phyloP scores from a whole-genome alignment of 2,888 invertebrate genomes.

The Kryphioiulus occultus region DNA sequence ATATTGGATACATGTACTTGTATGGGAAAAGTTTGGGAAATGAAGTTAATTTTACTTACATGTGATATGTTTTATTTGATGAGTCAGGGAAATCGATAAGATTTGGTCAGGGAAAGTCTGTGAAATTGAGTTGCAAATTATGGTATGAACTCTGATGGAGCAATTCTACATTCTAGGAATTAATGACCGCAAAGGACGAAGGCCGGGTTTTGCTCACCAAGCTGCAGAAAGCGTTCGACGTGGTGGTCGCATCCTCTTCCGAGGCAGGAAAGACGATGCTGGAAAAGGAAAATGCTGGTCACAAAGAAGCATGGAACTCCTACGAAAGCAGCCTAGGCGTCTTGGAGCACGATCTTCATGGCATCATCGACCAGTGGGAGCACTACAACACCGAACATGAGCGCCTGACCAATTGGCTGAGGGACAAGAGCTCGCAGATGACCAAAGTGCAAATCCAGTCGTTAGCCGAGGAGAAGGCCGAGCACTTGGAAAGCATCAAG shows the following conservation, averaged over 20 bases:
- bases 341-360: constrained; percentile 76
- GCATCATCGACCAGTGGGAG: constrained; percentile 81
- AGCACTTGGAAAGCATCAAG: constrained; percentile 75
- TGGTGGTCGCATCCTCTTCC: constrained; percentile 73
- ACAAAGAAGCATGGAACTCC: constrained; percentile 73
- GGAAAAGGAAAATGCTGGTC: constrained; percentile 66
- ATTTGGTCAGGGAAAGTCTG: too few species aligned
- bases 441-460: constrained; percentile 85
- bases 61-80: too few species aligned
- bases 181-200: constrained; percentile 60
- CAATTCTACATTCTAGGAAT: constrained; percentile 9
- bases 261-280: constrained; percentile 77
- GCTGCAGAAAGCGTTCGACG: constrained; percentile 70
- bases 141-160: too few species aligned
- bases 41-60: too few species aligned
- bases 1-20: too few species aligned
- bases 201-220: constrained; percentile 69
- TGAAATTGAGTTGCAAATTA: too few species aligned
- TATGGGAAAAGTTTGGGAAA: too few species aligned
- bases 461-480: constrained; percentile 80
- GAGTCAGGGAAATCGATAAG: too few species aligned
- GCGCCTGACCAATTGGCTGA: constrained; percentile 84
- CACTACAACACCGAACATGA: constrained; percentile 85
- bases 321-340: constrained; percentile 70
- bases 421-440: constrained; percentile 81